Conservation (phyloP, 2,797 vertebrate genomes). For the Neostethus bicornis region DNA sequence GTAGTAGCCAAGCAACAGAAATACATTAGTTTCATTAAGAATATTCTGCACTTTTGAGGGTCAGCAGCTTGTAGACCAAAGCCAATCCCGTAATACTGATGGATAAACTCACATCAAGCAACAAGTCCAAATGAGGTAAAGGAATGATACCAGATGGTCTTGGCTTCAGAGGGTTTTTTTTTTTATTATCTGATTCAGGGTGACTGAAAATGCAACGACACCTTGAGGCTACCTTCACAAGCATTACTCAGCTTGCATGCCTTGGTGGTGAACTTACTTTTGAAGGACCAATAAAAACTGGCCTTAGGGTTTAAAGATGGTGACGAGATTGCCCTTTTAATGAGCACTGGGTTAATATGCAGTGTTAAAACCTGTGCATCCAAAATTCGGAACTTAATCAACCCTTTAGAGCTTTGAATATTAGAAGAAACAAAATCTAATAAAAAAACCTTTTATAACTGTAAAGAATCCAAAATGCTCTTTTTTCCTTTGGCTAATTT, state of each 20-base stretch:
- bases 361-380: constrained; percentile 2
- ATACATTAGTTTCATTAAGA: neutral
- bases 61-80: neutral
- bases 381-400: neutral
- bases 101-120: neutral
- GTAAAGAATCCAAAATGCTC: fast-evolving
- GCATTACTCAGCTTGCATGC: neutral
- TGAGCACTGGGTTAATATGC: constrained; percentile 1
- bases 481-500: neutral
- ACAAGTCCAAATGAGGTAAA: constrained; percentile 1
- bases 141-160: constrained; percentile 32
- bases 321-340: constrained; percentile 9
- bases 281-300: constrained; percentile 26
- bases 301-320: constrained; percentile 12
- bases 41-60: constrained; percentile 7
- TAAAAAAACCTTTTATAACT: neutral
- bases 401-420: neutral
- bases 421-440: neutral
- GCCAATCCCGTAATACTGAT: neutral
- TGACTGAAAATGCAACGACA: constrained; percentile 21
- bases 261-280: constrained; percentile 17
- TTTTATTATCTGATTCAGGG: constrained; percentile 34
- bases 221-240: constrained; percentile 24
- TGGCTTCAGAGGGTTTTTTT: neutral
- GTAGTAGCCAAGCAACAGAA: constrained; percentile 8